These are phyloP conservation scores for Paguma larvata DNA, from an alignment of 2,797 vertebrate species.

Conservation along the genomic window DNA sequence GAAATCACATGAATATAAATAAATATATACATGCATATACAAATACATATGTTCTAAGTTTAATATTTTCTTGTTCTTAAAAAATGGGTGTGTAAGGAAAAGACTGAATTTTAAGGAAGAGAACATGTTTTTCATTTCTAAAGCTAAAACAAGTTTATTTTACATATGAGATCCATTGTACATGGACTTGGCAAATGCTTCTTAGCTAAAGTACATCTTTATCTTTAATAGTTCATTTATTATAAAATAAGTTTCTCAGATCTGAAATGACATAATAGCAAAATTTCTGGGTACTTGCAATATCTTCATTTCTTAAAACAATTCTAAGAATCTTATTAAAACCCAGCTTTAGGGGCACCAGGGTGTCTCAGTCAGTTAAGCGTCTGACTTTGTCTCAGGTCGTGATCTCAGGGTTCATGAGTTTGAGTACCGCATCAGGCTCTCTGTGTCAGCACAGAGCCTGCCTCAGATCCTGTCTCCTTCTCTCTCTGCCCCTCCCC, in stretches of 20 bases:
- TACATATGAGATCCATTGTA: background rate
- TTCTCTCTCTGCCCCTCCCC: too few relatives aligned
- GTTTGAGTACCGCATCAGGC: too few relatives aligned
- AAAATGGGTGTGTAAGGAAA: background rate
- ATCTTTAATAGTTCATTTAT: conserved; percentile 65
- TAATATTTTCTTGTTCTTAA: background rate
- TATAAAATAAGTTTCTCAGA: conserved; percentile 75
- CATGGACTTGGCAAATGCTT: background rate
- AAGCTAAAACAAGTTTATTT: background rate
- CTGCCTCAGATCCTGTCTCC: too few relatives aligned
- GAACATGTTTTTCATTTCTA: background rate
- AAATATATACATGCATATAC: background rate
- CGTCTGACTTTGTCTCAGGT: too few relatives aligned
- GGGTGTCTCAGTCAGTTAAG: too few relatives aligned
- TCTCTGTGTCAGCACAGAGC: too few relatives aligned
- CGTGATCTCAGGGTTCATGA: too few relatives aligned
- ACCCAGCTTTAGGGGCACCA: background rate
- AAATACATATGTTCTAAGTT: background rate
- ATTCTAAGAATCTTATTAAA: conserved; percentile 76
- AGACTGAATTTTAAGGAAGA: background rate
- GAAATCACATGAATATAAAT: background rate
- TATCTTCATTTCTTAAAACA: conserved; percentile 49
- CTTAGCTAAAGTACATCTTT: conserved; percentile 57
- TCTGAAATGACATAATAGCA: conserved; percentile 80
- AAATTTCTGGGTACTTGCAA: conserved; percentile 76